Conservation (phyloP, 2,113 vertebrate genomes). For the Chiloscyllium plagiosum region DNA sequence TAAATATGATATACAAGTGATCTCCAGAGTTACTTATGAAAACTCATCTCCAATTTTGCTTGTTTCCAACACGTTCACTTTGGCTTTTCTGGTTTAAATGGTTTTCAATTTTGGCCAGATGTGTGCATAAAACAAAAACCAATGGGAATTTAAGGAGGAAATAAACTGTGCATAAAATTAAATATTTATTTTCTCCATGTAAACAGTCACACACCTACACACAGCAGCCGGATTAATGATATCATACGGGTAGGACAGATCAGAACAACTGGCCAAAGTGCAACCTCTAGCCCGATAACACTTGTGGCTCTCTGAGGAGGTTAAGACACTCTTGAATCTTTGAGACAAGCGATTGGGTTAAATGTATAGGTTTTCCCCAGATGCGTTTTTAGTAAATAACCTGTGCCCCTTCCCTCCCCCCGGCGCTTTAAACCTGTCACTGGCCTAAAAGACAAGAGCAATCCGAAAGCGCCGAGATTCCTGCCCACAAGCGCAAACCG, state of each 20-base stretch:
- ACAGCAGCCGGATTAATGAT: not conserved
- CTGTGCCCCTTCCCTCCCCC: not conserved
- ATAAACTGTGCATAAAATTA: not conserved
- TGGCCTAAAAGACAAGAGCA: conserved; percentile 13
- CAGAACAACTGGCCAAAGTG: not conserved
- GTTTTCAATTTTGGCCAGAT: not conserved
- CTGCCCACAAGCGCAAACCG: not conserved
- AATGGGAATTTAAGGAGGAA: not conserved
- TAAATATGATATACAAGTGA: not conserved
- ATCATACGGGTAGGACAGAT: not conserved
- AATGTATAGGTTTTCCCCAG: not conserved
- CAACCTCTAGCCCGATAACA: not conserved
- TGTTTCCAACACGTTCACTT: not conserved
- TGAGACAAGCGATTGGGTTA: not conserved
- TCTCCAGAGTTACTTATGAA: not conserved
- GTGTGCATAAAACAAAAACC: not conserved
- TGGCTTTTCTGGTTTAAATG: not conserved
- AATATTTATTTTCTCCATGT: not conserved
- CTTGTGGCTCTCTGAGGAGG: not conserved
- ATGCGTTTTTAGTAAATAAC: not conserved
- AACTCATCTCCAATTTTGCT: not conserved
- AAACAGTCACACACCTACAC: not conserved
- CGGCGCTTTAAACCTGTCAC: conserved; percentile 19
- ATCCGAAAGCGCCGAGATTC: not conserved
- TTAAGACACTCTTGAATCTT: not conserved